Evolutionary conservation across 1,140 invertebrate genomes (phyloP), one percentile per base, ranked within the genome.

Genomic region (Achatina immaculata): DNA sequence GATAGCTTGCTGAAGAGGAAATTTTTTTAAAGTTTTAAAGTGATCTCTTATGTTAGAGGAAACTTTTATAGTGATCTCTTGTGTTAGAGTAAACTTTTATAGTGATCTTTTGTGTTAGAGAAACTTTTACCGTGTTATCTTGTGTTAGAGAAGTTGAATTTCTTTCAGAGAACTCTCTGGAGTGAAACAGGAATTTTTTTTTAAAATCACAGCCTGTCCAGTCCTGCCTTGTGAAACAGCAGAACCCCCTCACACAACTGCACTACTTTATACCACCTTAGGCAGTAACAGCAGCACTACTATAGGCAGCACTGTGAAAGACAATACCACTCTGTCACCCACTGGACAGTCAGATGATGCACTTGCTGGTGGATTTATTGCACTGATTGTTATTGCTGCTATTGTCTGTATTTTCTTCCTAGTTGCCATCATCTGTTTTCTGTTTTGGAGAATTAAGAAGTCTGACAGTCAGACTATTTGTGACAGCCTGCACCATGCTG

Each of bases 121-220:
- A 7, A 48, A 19, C 19, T 48, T 48, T 48, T 11, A 48, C 19
- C 45, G 45, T 48, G 45, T 48, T 11, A 48, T 48, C 45, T 19
- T 48, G 19, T 48, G 19, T 48, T 7, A 11, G 45, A 7, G 19
- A 48, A 48, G 45, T 48, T 48, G 45, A 11, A 48, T 11, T 48
- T 19, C 7, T 48, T n/a, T n/a, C n/a, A n/a, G n/a, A n/a, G n/a
- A n/a, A n/a, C n/a, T n/a, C n/a, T n/a, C n/a, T n/a, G n/a, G n/a
- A n/a, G n/a, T n/a, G n/a, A 55, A 55, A 55, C n/a, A 3, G 14
- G n/a, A 55, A 55, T 38, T 51, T 72, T 14, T 76, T 65, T 40
- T 43, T 65, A 43, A 19, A 42, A 76, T 34, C 51, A 69, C 75
- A 77, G 75, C 51, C 55, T 77, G 75, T 40, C 75, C 75, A 40